phyloP scores from a whole-genome alignment of 2,113 vertebrate genomes.

The Lampris megalopsis region DNA sequence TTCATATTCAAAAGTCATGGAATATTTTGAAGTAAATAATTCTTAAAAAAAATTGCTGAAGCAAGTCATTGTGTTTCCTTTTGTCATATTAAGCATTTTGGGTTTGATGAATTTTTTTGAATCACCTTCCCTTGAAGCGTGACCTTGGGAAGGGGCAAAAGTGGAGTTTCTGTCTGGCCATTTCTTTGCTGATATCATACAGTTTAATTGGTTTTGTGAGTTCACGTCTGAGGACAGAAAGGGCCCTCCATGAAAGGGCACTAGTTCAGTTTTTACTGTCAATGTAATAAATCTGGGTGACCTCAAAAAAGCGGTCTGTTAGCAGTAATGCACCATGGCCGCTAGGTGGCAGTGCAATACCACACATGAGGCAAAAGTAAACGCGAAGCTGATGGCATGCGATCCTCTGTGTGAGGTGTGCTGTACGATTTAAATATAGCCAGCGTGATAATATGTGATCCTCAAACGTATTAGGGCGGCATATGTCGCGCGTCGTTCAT shows the following conservation, averaged over 20 bases:
- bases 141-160: conserved; percentile 54
- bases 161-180: conserved; percentile 32
- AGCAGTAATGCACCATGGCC: conserved; percentile 35
- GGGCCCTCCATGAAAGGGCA: conserved; percentile 73
- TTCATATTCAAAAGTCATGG: conserved; percentile 49
- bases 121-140: conserved; percentile 66
- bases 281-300: conserved; percentile 82
- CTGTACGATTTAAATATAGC: conserved; percentile 7
- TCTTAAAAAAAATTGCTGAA: conserved; percentile 45
- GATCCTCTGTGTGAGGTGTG: conserved; percentile 14
- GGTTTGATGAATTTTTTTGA: conserved; percentile 61
- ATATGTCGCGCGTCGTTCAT: conserved; percentile 22
- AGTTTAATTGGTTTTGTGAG: conserved; percentile 73
- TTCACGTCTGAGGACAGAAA: conserved; percentile 58
- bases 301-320: conserved; percentile 69
- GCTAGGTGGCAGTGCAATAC: conserved; percentile 80
- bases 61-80: conserved; percentile 32
- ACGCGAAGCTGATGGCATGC: conserved; percentile 14
- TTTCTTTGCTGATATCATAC: conserved; percentile 66
- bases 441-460: conserved; percentile 26
- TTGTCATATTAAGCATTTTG: conserved; percentile 34
- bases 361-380: conserved; percentile 50
- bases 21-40: conserved; percentile 70
- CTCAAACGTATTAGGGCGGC: conserved; percentile 26
- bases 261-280: conserved; percentile 76